Conservation (phyloP, 2,888 invertebrate genomes). For the Lasioglossum figueresi region DNA sequence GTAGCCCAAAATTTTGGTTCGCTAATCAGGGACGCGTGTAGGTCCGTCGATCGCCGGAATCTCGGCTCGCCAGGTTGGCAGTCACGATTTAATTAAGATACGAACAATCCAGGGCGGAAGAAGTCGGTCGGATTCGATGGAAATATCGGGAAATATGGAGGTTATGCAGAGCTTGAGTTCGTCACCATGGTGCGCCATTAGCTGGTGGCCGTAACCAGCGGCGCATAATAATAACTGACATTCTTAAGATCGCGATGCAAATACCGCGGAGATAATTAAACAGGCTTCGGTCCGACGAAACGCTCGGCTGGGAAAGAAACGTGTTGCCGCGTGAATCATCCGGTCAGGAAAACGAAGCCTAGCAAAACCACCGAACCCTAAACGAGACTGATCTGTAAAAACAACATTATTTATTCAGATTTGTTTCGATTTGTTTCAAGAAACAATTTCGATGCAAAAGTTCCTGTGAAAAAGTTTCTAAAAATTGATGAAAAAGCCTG, state of each 20-base stretch:
- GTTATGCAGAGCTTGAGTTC: constrained; percentile 46
- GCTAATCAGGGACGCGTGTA: neutral
- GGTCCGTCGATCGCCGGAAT: constrained; percentile 54
- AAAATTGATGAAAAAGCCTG: neutral
- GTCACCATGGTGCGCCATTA: constrained; percentile 55
- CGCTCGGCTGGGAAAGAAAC: neutral
- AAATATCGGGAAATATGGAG: constrained; percentile 71
- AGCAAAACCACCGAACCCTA: neutral
- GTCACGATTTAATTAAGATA: constrained; percentile 75
- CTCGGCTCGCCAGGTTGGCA: constrained; percentile 51
- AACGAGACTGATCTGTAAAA: no score
- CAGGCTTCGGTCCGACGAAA: constrained; percentile 8
- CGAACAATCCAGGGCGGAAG: constrained; percentile 64
- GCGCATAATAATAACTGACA: constrained; percentile 67
- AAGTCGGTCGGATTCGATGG: constrained; percentile 57
- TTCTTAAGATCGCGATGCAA: constrained; percentile 65
- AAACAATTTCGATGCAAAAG: no score
- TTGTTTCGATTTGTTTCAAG: no score
- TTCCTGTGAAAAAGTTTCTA: neutral
- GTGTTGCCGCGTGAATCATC: constrained; percentile 1
- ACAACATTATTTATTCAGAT: no score
- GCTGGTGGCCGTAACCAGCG: constrained; percentile 51
- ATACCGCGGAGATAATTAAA: constrained; percentile 67
- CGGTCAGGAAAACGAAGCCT: neutral
- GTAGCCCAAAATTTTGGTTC: neutral